phyloP scores from a whole-genome alignment of 2,113 vertebrate species.

The Junco hyemalis region DNA sequence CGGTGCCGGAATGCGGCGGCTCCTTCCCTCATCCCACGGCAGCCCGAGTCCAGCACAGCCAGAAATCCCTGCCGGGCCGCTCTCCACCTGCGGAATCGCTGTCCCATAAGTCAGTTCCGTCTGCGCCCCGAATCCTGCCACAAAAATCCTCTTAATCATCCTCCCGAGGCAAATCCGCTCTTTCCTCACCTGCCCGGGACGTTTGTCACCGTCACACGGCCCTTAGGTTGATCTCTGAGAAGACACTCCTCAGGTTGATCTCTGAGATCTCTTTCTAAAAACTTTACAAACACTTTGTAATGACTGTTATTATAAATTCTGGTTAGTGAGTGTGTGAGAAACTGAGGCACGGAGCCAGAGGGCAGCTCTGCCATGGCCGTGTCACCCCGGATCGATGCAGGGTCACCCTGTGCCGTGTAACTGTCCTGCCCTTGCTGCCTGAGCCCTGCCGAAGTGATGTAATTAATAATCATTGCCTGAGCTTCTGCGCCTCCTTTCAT shows the following conservation, averaged over 20 bases:
- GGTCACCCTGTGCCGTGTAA: neutral
- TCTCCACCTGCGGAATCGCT: accelerated
- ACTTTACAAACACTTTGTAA: neutral
- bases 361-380: accelerated
- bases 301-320: neutral
- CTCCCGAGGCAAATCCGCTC: neutral
- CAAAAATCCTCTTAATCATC: neutral
- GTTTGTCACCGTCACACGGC: neutral
- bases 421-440: neutral
- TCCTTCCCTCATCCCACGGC: neutral
- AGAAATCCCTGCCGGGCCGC: neutral
- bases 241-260: no score
- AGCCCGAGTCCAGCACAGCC: accelerated
- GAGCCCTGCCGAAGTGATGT: neutral
- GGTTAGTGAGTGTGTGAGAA: neutral
- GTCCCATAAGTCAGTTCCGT: neutral
- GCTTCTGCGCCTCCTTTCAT: neutral
- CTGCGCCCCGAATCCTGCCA: neutral
- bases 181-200: neutral
- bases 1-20: no score
- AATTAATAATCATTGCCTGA: neutral
- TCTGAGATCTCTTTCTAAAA: accelerated
- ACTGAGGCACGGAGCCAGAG: neutral
- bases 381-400: neutral
- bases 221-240: neutral